Conservation (phyloP, 2,797 vertebrate species). For the Microctenopoma stevenorrisi region DNA sequence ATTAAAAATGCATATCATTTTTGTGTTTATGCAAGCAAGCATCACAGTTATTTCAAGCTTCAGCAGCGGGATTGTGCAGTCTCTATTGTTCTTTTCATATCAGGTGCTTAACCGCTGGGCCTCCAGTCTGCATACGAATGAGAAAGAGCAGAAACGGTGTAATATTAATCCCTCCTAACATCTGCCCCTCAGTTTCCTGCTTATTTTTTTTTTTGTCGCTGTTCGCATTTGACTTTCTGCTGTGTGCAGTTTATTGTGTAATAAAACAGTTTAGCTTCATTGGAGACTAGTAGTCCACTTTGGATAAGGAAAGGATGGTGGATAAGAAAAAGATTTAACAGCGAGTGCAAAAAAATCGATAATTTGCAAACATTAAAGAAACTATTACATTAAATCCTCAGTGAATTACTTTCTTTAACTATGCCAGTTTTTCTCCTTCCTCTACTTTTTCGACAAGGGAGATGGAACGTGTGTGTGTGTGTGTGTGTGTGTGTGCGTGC, state of each 20-base stretch:
- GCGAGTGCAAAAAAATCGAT: slow-evolving; percentile 46
- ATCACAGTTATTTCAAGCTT: slow-evolving; percentile 31
- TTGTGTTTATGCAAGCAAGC: slow-evolving; percentile 5
- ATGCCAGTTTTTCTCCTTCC: slow-evolving; percentile 28
- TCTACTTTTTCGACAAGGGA: slow-evolving; percentile 19
- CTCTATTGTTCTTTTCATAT: slow-evolving; percentile 36
- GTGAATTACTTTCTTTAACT: slow-evolving; percentile 53
- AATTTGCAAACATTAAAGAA: slow-evolving; percentile 45
- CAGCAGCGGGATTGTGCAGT: slow-evolving; percentile 18
- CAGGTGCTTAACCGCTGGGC: slow-evolving; percentile 35
- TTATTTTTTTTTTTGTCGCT: slow-evolving; percentile 14
- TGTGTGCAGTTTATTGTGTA: slow-evolving; percentile 37
- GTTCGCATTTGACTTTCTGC: slow-evolving; percentile 36
- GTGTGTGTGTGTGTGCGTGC: background rate
- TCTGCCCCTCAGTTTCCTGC: background rate
- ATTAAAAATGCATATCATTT: slow-evolving; percentile 41
- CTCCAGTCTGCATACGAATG: slow-evolving; percentile 37
- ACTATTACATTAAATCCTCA: slow-evolving; percentile 36
- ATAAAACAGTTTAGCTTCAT: slow-evolving; percentile 52
- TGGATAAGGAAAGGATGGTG: slow-evolving; percentile 50
- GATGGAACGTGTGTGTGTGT: background rate
- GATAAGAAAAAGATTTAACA: slow-evolving; percentile 30
- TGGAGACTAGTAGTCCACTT: slow-evolving; percentile 18
- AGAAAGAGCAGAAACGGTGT: slow-evolving; percentile 6
- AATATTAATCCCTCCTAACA: slow-evolving; percentile 20